phyloP scores from a whole-genome alignment of 2,797 vertebrate genomes.

The Pogoniulus pusillus region DNA sequence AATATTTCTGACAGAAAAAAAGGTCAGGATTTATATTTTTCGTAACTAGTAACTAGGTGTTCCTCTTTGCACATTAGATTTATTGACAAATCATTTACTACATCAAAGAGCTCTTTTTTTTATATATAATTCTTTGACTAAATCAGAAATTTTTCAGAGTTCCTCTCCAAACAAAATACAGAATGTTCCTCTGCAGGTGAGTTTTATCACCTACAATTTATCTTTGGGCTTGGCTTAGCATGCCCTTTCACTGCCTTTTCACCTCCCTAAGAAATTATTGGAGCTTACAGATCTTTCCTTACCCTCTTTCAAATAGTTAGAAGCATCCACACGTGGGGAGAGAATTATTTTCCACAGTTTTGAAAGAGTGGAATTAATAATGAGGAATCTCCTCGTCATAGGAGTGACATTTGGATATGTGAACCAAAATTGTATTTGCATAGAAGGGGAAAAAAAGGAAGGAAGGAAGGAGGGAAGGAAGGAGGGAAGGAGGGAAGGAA shows the following conservation, averaged over 20 bases:
- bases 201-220: neutral
- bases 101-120: neutral
- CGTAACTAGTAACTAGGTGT: neutral
- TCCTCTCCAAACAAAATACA: neutral
- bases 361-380: neutral
- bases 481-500: too few species aligned
- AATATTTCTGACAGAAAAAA: too few species aligned
- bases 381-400: neutral
- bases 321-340: neutral
- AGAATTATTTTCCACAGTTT: neutral
- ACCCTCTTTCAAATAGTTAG: neutral
- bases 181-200: neutral
- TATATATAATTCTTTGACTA: conserved; percentile 3
- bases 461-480: too few species aligned
- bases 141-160: conserved; percentile 4
- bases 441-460: neutral
- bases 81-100: neutral
- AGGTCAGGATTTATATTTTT: neutral
- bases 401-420: neutral
- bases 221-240: neutral
- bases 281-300: neutral
- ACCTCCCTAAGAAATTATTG: neutral
- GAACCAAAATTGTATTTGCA: neutral
- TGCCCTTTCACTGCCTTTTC: neutral
- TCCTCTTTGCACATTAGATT: neutral